Conservation (phyloP, 2,797 vertebrate genomes). For the Apodemus agrarius region DNA sequence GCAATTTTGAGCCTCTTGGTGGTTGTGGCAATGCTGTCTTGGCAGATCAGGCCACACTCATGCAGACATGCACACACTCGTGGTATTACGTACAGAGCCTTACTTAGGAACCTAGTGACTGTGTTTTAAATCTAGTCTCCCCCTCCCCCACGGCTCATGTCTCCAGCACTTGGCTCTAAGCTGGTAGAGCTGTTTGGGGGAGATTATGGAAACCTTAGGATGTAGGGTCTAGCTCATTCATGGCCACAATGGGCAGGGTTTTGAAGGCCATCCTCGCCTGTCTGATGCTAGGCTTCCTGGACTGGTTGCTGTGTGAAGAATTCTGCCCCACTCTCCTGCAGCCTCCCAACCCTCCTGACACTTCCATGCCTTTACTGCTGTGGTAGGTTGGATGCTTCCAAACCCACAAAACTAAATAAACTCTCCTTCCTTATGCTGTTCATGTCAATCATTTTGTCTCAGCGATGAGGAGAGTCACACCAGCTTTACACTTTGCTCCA, state of each 20-base stretch:
- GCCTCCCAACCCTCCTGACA: not conserved
- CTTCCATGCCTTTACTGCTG: not conserved
- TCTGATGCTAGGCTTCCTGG: not conserved
- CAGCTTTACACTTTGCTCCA: not conserved
- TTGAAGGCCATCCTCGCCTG: not conserved
- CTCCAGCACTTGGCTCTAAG: not conserved
- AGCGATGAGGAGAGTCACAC: not conserved
- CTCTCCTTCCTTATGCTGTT: not conserved
- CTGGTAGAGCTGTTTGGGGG: not conserved
- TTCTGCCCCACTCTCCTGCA: not conserved
- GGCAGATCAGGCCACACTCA: not conserved
- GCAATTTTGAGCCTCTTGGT: too few species aligned
- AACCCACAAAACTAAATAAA: not conserved
- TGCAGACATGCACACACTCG: too few species aligned
- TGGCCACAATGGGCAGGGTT: not conserved
- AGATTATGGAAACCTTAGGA: not conserved
- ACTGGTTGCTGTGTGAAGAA: not conserved
- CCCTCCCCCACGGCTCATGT: not conserved
- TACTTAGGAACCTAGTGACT: not conserved
- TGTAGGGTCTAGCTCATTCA: not conserved
- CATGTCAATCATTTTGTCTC: not conserved
- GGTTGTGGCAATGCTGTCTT: not conserved
- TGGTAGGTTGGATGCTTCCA: too few species aligned
- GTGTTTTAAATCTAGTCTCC: not conserved
- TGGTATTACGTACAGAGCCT: fast-evolving